A percentile compares a stretch with the other conserved stretches of the same genome.
Conservation (phyloP, 2,797 vertebrate species). For the Paguma larvata region DNA sequence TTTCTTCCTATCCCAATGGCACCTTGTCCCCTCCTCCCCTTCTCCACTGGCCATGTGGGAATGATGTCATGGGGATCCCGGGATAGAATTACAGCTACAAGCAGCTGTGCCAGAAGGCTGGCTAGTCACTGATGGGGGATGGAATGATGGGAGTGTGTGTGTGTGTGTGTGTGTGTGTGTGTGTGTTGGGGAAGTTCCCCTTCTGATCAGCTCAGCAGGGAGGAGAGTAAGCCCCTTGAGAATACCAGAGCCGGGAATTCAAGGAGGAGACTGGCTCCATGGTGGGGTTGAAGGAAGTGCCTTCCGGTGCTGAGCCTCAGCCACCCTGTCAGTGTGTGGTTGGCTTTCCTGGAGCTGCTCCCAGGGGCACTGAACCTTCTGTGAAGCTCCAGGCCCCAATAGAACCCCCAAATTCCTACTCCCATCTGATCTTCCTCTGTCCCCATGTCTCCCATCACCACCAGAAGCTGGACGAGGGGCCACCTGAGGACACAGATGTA, state of each 20-base stretch:
- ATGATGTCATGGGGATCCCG: conserved; percentile 69
- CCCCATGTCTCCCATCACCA: not conserved
- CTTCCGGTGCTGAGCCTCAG: not conserved
- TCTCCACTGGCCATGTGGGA: not conserved
- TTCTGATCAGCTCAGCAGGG: not conserved
- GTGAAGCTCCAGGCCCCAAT: rapidly evolving
- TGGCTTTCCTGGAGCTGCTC: not conserved
- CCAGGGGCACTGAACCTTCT: not conserved
- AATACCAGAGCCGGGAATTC: not conserved
- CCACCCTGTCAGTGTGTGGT: not conserved
- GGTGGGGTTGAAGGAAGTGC: too few relatives aligned
- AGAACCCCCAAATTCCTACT: not conserved
- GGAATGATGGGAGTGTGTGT: not conserved
- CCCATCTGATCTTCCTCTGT: not conserved
- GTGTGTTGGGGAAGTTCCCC: too few relatives aligned
- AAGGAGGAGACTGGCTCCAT: not conserved
- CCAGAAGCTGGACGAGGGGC: not conserved
- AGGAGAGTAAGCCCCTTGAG: not conserved
- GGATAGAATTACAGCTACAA: conserved; percentile 54
- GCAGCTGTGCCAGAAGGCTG: not conserved
- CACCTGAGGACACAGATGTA: not conserved
- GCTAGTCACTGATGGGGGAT: not conserved
- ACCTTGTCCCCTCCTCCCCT: not conserved
- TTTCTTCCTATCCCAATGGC: not conserved
- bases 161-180: not conserved